Base-by-base conservation (phyloP, 2,797 vertebrate species). In the Sebastolobus altivelis region DNA sequence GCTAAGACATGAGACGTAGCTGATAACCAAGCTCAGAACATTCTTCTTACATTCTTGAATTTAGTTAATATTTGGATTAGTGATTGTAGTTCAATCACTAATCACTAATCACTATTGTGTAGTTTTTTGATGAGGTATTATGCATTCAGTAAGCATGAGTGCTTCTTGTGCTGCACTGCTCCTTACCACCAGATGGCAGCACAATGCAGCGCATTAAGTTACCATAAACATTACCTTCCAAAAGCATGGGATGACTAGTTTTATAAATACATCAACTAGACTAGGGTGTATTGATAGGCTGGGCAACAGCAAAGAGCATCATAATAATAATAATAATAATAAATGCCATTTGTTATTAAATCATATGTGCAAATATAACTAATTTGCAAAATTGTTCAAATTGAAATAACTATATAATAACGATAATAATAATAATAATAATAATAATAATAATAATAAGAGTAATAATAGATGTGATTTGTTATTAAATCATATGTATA, bases 151-250 rank as follows among this genome's bases (percentile, higher is more conserved):
- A 38, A 37, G 2, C 12, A 8, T 13, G 4, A 49, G 7, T 54
- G 54, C 9, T 22, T 18, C 13, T 56, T 27, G 25, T 80, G 77
- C 38, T 72, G 49, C 37, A 38, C 37, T 13, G 29, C 18, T 31
- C 1, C 6, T 73, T 2, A 65, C 87, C 95, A 93, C 88, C 59
- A 95, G 96, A 89, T 93, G 94, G 87, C 93, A 87, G 91, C 77
- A 84, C 33, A 92, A 82, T 67, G 33, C 88, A 82, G 73, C 11
- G 20, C 40, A 90, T 84, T n/a, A 52, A 46, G 13, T 77, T 8
- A 29, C 37, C 14, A 16, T 35, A 43, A 63, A 22, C 33, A 38
- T 10, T 14, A 1, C 37, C 8, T 52, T 55, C 2, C 18, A 72
- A 55, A 80, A 67, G 22, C 54, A 29, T 61, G n/a, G 2, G n/a